A percentile compares a stretch with the other conserved stretches of the same genome.
Conservation (phyloP, 2,888 invertebrate genomes). For the Proisotoma minuta region DNA sequence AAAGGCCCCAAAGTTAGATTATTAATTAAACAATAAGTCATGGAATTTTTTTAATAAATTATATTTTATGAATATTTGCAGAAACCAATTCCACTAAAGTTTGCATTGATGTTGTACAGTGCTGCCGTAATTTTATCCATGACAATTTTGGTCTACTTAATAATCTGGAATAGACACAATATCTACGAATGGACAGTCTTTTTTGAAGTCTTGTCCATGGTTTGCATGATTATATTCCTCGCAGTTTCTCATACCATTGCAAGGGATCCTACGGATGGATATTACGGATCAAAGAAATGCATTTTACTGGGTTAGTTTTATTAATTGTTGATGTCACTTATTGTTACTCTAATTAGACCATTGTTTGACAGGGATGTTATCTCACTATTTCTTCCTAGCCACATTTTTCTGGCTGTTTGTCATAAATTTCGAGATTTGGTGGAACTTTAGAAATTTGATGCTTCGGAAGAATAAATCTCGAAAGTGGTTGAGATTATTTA, state of each 20-base stretch:
- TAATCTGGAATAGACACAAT: constrained; percentile 28
- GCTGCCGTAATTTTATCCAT: constrained; percentile 20
- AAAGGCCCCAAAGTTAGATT: constrained; percentile 5
- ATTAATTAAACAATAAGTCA: background rate
- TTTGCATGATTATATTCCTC: constrained; percentile 33
- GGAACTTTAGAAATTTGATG: constrained; percentile 23
- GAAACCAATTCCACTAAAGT: constrained; percentile 23
- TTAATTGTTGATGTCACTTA: background rate
- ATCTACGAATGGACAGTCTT: constrained; percentile 36
- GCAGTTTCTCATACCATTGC: constrained; percentile 28
- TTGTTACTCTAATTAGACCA: background rate
- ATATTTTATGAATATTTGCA: too few species aligned
- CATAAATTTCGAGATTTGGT: constrained; percentile 32
- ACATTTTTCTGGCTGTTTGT: constrained; percentile 29
- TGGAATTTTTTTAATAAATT: constrained; percentile 5
- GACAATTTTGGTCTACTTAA: constrained; percentile 19
- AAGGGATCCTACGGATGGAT: constrained; percentile 24
- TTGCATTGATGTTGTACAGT: constrained; percentile 22
- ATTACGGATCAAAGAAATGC: constrained; percentile 29
- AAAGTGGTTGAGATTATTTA: constrained; percentile 21
- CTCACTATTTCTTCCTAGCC: constrained; percentile 32
- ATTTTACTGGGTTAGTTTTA: constrained; percentile 22
- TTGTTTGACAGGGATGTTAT: constrained; percentile 20
- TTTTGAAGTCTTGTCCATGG: constrained; percentile 32
- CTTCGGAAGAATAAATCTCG: constrained; percentile 6